A percentile compares a stretch with the other conserved stretches of the same genome.
phyloP scores from a whole-genome alignment of 2,888 invertebrate species.

The Pheosia gnoma region DNA sequence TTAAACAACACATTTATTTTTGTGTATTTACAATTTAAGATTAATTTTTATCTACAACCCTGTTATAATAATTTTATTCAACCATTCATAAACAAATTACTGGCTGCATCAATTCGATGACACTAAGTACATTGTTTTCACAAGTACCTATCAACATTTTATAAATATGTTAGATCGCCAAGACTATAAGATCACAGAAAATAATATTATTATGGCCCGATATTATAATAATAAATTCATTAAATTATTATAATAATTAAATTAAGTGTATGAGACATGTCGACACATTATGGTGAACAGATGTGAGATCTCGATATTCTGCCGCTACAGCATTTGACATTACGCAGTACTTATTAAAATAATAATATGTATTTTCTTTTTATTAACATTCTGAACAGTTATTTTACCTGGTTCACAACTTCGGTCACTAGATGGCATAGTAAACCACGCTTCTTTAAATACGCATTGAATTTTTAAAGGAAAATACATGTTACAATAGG shows the following conservation, averaged over 20 bases:
- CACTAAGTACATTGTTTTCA: slow-evolving; percentile 26
- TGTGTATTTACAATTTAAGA: slow-evolving; percentile 57
- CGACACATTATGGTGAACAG: neutral
- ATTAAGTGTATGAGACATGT: neutral
- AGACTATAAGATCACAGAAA: slow-evolving; percentile 53
- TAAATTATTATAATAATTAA: neutral
- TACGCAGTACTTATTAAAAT: neutral
- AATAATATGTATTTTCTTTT: too few species aligned
- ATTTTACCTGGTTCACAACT: slow-evolving; percentile 11
- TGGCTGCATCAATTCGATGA: slow-evolving; percentile 34
- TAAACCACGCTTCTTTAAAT: slow-evolving; percentile 6
- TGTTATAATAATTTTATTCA: slow-evolving; percentile 50
- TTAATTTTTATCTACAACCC: slow-evolving; percentile 62
- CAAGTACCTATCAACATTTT: slow-evolving; percentile 20
- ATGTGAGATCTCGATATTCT: slow-evolving; percentile 9
- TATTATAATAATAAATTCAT: slow-evolving; percentile 5
- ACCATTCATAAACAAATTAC: slow-evolving; percentile 20
- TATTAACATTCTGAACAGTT: neutral
- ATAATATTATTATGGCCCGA: slow-evolving; percentile 43
- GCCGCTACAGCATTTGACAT: neutral
- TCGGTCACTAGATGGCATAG: slow-evolving; percentile 37
- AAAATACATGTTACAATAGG: slow-evolving; percentile 25
- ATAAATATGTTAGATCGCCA: slow-evolving; percentile 30
- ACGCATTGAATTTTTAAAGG: slow-evolving; percentile 11
- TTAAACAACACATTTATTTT: slow-evolving; percentile 65